phyloP scores from a whole-genome alignment of 1,140 invertebrate genomes.

The Vanessa tameamea region DNA sequence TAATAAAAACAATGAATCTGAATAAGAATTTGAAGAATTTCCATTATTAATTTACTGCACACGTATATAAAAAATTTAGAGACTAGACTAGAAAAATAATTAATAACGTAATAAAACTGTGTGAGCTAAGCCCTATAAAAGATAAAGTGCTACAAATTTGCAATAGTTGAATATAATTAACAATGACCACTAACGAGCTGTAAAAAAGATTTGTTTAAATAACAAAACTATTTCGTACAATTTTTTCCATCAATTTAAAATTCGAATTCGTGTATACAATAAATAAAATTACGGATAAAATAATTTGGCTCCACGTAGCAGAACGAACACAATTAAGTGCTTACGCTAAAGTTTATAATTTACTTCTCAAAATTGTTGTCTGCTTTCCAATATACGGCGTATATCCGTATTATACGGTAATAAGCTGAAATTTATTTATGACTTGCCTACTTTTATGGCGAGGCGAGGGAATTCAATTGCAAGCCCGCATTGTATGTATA shows the following conservation, averaged over 20 bases:
- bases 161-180: background rate
- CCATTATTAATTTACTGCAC: too few relatives aligned
- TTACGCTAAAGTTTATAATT: constrained; percentile 26
- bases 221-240: background rate
- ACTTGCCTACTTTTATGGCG: constrained; percentile 29
- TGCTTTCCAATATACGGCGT: constrained; percentile 24
- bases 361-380: constrained; percentile 26
- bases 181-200: background rate
- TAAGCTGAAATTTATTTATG: constrained; percentile 35
- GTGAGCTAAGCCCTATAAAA: background rate
- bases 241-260: constrained; percentile 15
- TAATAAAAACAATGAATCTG: too few relatives aligned
- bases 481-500: constrained; percentile 14
- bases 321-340: constrained; percentile 17
- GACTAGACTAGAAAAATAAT: too few relatives aligned
- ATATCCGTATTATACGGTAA: constrained; percentile 22
- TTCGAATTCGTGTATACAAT: constrained; percentile 10
- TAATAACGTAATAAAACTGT: too few relatives aligned
- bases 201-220: background rate
- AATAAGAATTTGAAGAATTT: too few relatives aligned
- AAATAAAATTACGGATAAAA: constrained; percentile 22
- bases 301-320: constrained; percentile 2
- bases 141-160: background rate
- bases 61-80: too few relatives aligned
- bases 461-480: constrained; percentile 19